These are phyloP conservation scores for Nothoprocta pentlandii DNA, from an alignment of 2,113 vertebrate species.

Conservation along the genomic window DNA sequence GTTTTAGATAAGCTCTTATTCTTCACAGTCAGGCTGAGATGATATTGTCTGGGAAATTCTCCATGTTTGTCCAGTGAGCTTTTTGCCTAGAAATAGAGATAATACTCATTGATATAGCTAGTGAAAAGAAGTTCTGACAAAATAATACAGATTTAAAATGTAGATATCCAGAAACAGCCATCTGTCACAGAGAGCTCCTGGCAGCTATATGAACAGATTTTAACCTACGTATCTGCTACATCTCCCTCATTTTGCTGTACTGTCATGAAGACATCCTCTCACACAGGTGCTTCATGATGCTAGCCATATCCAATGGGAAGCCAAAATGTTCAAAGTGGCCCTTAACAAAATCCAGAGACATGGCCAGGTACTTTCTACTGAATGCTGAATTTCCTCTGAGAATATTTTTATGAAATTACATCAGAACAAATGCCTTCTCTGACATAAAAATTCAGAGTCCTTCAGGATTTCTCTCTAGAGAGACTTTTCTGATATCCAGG, in stretches of 20 bases:
- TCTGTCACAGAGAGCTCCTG: not conserved
- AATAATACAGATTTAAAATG: not conserved
- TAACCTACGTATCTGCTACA: not conserved
- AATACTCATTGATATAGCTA: not conserved
- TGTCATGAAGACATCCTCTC: not conserved
- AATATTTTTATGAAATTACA: not conserved
- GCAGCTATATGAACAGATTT: not conserved
- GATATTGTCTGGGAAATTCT: not conserved
- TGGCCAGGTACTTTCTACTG: not conserved
- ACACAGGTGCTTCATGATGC: not conserved
- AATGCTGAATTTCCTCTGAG: not conserved
- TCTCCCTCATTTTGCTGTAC: not conserved
- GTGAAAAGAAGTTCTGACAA: not conserved
- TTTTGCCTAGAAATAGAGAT: not conserved
- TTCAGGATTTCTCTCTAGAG: not conserved
- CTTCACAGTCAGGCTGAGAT: not conserved
- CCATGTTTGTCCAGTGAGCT: not conserved
- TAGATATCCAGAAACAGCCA: not conserved
- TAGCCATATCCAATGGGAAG: not conserved
- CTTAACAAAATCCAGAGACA: not conserved
- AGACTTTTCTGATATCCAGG: not conserved
- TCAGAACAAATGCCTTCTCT: not conserved
- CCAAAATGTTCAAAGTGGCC: not conserved
- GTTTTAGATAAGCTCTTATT: not conserved
- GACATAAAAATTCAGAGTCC: not conserved